Evolutionary conservation across 2,888 invertebrate genomes (phyloP).

Genomic region (Hypomecis punctinalis): DNA sequence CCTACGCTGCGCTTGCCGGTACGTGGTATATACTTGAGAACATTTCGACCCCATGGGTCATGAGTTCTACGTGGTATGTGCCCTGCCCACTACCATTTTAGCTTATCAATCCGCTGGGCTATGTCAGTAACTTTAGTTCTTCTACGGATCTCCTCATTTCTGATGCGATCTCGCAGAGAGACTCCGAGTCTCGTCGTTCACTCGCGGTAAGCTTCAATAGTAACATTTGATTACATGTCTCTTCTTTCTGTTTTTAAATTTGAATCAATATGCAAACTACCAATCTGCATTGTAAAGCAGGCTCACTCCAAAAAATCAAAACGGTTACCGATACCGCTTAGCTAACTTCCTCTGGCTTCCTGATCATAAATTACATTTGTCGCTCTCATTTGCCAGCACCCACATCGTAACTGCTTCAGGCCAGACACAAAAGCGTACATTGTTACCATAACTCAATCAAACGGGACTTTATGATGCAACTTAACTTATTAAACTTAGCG

Average conservation of each 20-base stretch:
- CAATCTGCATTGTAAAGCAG: constrained; percentile 4
- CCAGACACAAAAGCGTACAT: constrained; percentile 39
- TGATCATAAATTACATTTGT: not conserved
- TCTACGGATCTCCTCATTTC: too few relatives aligned
- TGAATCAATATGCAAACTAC: not conserved
- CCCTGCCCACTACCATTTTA: too few relatives aligned
- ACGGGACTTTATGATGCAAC: constrained; percentile 65
- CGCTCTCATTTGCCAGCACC: not conserved
- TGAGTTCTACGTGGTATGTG: too few relatives aligned
- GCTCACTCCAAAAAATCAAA: not conserved
- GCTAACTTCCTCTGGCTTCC: constrained; percentile 3
- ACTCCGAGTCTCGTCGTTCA: too few relatives aligned
- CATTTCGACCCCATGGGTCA: too few relatives aligned
- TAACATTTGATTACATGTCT: not conserved
- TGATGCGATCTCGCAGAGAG: too few relatives aligned
- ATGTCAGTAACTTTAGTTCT: too few relatives aligned
- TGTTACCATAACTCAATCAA: constrained; percentile 57
- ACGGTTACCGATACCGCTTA: not conserved
- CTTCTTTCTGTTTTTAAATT: not conserved
- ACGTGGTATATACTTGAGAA: too few relatives aligned
- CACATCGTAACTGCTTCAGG: constrained; percentile 3
- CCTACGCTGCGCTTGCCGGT: too few relatives aligned
- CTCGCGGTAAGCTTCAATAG: too few relatives aligned
- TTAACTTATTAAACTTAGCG: constrained; percentile 72
- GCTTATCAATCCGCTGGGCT: too few relatives aligned